Evolutionary conservation across 2,888 invertebrate genomes (phyloP).

Genomic region (Megastigmus dorsalis): DNA sequence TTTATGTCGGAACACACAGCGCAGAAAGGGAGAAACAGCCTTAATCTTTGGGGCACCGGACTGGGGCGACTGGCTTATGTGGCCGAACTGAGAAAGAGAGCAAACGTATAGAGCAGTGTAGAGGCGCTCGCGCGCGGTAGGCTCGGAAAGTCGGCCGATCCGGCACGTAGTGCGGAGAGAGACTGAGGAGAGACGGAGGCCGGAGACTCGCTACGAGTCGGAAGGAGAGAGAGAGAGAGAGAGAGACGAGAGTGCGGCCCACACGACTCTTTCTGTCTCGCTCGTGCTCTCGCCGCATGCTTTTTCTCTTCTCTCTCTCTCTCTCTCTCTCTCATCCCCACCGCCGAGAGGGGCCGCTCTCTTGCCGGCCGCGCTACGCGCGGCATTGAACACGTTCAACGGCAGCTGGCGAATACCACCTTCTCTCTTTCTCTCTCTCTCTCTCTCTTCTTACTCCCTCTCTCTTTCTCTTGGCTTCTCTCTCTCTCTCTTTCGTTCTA

Average conservation of each 20-base stretch:
- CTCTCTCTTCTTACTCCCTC: conserved; percentile 23
- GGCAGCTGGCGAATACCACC: conserved; percentile 73
- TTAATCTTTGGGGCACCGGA: neutral
- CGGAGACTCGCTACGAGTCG: conserved; percentile 20
- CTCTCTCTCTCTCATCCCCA: conserved; percentile 37
- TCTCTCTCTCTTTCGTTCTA: conserved; percentile 8
- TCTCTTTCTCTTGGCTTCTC: conserved; percentile 21
- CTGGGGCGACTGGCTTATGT: neutral
- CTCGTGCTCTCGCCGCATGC: conserved; percentile 13
- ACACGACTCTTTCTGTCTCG: conserved; percentile 34
- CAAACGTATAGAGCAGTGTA: neutral
- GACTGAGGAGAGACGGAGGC: conserved; percentile 26
- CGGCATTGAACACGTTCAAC: conserved; percentile 73
- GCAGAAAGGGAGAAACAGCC: no score
- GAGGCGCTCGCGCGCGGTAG: neutral
- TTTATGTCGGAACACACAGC: no score
- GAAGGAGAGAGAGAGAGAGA: conserved; percentile 35
- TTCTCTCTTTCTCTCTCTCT: neutral
- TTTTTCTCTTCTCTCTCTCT: conserved; percentile 7
- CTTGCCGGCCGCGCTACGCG: conserved; percentile 64
- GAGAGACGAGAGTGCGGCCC: conserved; percentile 29
- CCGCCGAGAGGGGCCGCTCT: conserved; percentile 62
- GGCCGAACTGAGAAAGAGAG: neutral
- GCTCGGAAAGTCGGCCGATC: conserved; percentile 36
- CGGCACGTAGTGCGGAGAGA: conserved; percentile 43